Evolutionary conservation across 2,888 invertebrate species (phyloP), one percentile per base, ranked within the genome.

Genomic region (Lasioglossum malachurum): DNA sequence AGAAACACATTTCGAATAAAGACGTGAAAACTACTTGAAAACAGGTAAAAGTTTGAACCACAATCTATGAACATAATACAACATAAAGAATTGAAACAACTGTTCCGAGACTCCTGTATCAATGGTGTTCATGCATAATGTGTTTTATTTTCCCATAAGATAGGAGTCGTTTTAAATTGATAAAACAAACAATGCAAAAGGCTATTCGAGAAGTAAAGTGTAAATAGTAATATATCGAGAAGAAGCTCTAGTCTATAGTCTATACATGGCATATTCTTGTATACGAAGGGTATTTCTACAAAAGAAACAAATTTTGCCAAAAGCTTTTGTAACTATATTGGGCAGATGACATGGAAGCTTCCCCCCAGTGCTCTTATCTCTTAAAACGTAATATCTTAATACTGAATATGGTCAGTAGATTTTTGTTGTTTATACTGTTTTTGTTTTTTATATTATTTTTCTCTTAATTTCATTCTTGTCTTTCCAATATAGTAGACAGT

Each of bases 61-160:
- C 53, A 46, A 31, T 79, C 46, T 19, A 71, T 75, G 23, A 69
- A 75, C 14, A 64, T 41, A 53, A 27, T 41, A n/a, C 27, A 60
- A 75, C 35, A 53, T 60, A 35, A 69, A 60, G 8, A 41, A 69
- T 12, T 57, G 23, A 77, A 71, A 60, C 53, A 82, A 7, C 57
- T 23, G 57, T 83, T 67, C 60, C 35, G 8, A 19, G n/a, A 72
- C 53, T 57, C 31, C 71, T 57, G 41, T 76, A 27, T 46, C 44
- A 57, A 76, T 67, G 44, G 46, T 84, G 73, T 76, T 76, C 76
- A 74, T 84, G 84, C 78, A 82, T 57, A 74, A 38, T 71, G 14
- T 38, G 8, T 53, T 83, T 69, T 41, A 16, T n/a, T 75, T 85
- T 60, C 38, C n/a, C 19, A 74, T 74, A 57, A 38, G 2, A 12